Evolutionary conservation across 2,888 invertebrate species (phyloP), one percentile per base, ranked within the genome.

Genomic region (Caenorhabditis doughertyi): DNA sequence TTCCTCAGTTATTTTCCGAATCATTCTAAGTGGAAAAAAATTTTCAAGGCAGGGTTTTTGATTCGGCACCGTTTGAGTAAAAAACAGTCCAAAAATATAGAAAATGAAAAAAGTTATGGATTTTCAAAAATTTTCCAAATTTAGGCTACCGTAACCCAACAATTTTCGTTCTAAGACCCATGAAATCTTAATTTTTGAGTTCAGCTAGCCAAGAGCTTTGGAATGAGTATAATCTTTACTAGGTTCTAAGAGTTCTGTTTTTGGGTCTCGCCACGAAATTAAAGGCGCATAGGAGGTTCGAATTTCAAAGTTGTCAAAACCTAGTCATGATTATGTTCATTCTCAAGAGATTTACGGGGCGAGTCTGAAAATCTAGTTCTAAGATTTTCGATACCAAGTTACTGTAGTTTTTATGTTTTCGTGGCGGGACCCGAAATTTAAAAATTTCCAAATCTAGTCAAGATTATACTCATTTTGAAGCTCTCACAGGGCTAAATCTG

Each of bases 81-180:
- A 9, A 39, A 39, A 5, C 16, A 39, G 5, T 39, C 5, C 11
- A 11, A 5, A 39, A 39, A 5, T 39, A 11, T 13, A 8, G 3
- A 39, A 39, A 9, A 9, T 39, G 4, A 9, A 32, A 32, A 32
- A 32, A 32, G 9, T n/a, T n/a, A 32, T 7, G 9, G 4, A 32
- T 47, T 47, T 47, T 47, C 13, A 5, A 47, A 18, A 39, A 39
- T 21, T 62, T 62, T 62, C 18, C 18, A 42, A 62, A 13, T 32
- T 58, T 60, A 13, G 16, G 18, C 13, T 39, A 9, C 39, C 2
- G 13, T 9, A 39, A 5, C 16, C 39, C 39, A 13, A 13, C 9
- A 13, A 39, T 3, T 39, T 39, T 39, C 16, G 4, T 2, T 39
- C 39, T 13, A 23, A 51, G 9, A 23, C 13, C 3, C 25, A 23